phyloP scores from a whole-genome alignment of 1,140 invertebrate species.

The Hirudo medicinalis region DNA sequence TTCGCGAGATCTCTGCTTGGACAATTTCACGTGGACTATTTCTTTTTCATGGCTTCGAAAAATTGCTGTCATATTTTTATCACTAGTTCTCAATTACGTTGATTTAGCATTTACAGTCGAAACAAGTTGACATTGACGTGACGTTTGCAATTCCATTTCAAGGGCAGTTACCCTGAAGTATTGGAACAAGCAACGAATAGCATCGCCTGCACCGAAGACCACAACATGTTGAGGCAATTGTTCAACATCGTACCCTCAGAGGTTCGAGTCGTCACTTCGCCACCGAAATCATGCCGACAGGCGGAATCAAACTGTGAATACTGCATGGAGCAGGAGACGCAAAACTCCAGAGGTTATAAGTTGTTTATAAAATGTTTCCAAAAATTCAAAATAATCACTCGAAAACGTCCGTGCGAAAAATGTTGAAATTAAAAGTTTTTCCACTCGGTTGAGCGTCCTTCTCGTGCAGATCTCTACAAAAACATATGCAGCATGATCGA shows the following conservation, averaged over 20 bases:
- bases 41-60: too few relatives aligned
- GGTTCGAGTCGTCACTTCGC: slow-evolving; percentile 14
- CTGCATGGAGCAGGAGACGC: slow-evolving; percentile 11
- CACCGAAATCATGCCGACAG: slow-evolving; percentile 11
- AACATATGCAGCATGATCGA: slow-evolving; percentile 4
- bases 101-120: too few relatives aligned
- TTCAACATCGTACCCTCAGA: slow-evolving; percentile 20
- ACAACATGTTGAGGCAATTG: slow-evolving; percentile 18
- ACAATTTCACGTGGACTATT: too few relatives aligned
- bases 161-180: slow-evolving; percentile 18
- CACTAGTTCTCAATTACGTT: too few relatives aligned
- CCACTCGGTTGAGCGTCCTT: neutral
- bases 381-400: neutral
- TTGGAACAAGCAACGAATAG: slow-evolving; percentile 19
- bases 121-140: too few relatives aligned
- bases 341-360: neutral
- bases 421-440: slow-evolving; percentile 5
- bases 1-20: too few relatives aligned
- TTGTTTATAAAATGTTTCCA: neutral
- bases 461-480: slow-evolving; percentile 2
- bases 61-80: too few relatives aligned
- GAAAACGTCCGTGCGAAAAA: neutral
- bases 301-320: slow-evolving; percentile 16
- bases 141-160: neutral
- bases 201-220: slow-evolving; percentile 17